A percentile compares a stretch with the other conserved stretches of the same genome.
Conservation (phyloP, 2,888 invertebrate species). For the Dione juno region DNA sequence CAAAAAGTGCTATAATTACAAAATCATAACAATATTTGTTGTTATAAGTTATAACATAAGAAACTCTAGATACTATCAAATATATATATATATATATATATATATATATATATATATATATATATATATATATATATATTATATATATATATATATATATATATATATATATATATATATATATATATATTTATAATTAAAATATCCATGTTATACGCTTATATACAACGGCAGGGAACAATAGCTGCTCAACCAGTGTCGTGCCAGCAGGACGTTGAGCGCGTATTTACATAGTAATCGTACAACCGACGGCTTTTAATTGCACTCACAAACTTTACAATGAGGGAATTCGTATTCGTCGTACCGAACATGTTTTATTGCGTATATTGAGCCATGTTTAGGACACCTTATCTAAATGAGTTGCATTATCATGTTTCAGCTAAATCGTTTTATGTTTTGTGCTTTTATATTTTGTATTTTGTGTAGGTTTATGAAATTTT, state of each 20-base stretch:
- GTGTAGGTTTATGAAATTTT: background rate
- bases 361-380: slow-evolving; percentile 32
- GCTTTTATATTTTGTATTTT: slow-evolving; percentile 5
- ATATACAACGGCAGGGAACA: background rate
- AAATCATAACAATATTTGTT: background rate
- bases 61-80: background rate
- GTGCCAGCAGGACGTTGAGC: slow-evolving; percentile 66
- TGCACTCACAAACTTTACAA: slow-evolving; percentile 53
- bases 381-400: slow-evolving; percentile 27
- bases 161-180: background rate
- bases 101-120: background rate
- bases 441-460: slow-evolving; percentile 28
- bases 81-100: background rate
- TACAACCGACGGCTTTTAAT: slow-evolving; percentile 67
- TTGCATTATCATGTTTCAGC: slow-evolving; percentile 27
- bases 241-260: slow-evolving; percentile 21
- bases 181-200: slow-evolving; percentile 1
- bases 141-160: background rate
- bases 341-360: slow-evolving; percentile 42
- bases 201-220: background rate
- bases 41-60: background rate
- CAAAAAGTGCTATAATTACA: background rate
- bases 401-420: slow-evolving; percentile 25
- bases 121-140: background rate
- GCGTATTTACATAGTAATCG: slow-evolving; percentile 75